Conservation (phyloP, 1,140 invertebrate species). For the Apis cerana region DNA sequence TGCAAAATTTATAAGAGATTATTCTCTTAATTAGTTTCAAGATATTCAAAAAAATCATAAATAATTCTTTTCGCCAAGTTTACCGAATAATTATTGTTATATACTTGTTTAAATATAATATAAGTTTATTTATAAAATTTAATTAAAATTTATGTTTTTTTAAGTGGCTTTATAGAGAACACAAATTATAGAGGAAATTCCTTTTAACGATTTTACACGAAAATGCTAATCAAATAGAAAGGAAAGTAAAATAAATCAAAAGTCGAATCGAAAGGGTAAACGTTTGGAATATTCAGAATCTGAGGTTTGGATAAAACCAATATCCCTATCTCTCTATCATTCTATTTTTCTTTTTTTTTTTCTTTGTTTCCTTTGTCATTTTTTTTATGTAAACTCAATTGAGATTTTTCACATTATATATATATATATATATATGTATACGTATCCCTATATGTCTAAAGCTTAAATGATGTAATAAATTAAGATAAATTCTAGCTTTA, state of each 20-base stretch:
- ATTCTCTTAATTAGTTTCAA: conserved; percentile 6
- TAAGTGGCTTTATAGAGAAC: too few species aligned
- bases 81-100: conserved; percentile 13
- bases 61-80: conserved; percentile 32
- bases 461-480: background rate
- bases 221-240: background rate
- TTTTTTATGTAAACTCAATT: conserved; percentile 20
- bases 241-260: conserved; percentile 31
- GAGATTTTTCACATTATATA: conserved; percentile 14
- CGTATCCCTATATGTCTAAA: background rate
- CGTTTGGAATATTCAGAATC: conserved; percentile 28
- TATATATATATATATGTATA: background rate
- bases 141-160: conserved; percentile 21
- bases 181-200: background rate
- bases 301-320: background rate
- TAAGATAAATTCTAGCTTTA: background rate
- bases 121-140: background rate
- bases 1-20: conserved; percentile 6
- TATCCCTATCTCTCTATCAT: background rate
- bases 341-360: conserved; percentile 30
- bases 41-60: conserved; percentile 20
- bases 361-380: background rate
- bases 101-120: background rate
- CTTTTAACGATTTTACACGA: background rate
- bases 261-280: conserved; percentile 49